Evolutionary conservation across 2,797 vertebrate genomes (phyloP).

Genomic region (Cottoperca gobio): DNA sequence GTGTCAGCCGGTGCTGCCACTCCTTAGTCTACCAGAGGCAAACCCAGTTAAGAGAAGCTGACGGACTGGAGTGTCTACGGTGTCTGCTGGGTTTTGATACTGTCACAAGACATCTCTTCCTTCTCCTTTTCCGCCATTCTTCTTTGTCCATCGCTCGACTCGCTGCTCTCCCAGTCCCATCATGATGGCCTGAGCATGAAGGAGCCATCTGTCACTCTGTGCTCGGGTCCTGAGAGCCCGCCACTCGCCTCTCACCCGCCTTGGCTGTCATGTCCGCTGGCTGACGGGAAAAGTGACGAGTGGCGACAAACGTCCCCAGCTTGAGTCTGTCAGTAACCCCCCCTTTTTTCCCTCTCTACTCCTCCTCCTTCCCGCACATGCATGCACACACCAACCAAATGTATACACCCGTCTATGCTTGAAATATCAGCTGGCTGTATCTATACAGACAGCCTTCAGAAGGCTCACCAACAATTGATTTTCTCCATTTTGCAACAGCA

Average conservation of each 20-base stretch:
- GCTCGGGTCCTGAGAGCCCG: conserved; percentile 88
- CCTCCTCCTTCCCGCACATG: conserved; percentile 5
- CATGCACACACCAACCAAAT: conserved; percentile 24
- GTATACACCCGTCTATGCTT: conserved; percentile 50
- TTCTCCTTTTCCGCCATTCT: conserved; percentile 59
- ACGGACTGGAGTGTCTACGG: conserved; percentile 61
- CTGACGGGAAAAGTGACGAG: conserved; percentile 81
- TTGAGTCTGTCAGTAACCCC: conserved; percentile 79
- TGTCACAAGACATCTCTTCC: conserved; percentile 77
- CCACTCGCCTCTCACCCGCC: conserved; percentile 87
- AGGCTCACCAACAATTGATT: conserved; percentile 75
- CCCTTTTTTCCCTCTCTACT: not conserved
- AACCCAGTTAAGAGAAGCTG: conserved; percentile 63
- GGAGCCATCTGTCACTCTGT: conserved; percentile 79
- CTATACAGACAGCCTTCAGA: conserved; percentile 69
- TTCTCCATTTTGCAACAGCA: conserved; percentile 72
- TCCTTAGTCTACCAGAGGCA: conserved; percentile 48
- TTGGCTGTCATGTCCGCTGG: conserved; percentile 90
- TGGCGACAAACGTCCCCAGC: conserved; percentile 81
- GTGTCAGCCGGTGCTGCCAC: conserved; percentile 35
- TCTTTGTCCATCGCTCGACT: conserved; percentile 61
- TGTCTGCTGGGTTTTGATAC: conserved; percentile 79
- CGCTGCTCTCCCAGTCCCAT: conserved; percentile 66
- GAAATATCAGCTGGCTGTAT: conserved; percentile 61
- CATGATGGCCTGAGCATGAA: conserved; percentile 88